A percentile compares a stretch with the other conserved stretches of the same genome.
phyloP scores from a whole-genome alignment of 2,888 invertebrate genomes.

The Volucella inanis region DNA sequence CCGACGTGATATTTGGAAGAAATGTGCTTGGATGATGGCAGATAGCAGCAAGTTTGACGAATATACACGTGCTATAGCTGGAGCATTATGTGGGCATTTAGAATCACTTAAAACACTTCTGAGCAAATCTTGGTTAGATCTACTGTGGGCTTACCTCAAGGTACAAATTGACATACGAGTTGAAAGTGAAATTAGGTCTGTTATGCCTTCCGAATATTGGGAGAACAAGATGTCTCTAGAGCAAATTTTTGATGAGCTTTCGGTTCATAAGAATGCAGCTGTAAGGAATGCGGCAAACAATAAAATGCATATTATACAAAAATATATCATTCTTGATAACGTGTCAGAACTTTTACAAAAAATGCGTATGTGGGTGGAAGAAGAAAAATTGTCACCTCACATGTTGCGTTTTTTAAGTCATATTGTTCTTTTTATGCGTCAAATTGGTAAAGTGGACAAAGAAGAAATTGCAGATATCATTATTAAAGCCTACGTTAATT shows the following conservation, averaged over 20 bases:
- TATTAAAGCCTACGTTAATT: slow-evolving; percentile 88
- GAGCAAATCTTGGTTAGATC: slow-evolving; percentile 92
- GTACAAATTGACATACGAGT: slow-evolving; percentile 92
- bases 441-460: slow-evolving; percentile 89
- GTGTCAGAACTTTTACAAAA: slow-evolving; percentile 89
- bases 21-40: slow-evolving; percentile 87
- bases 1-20: slow-evolving; percentile 91
- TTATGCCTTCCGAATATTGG: slow-evolving; percentile 88
- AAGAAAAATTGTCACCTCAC: slow-evolving; percentile 84
- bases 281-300: slow-evolving; percentile 85
- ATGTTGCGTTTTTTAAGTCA: slow-evolving; percentile 90
- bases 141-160: slow-evolving; percentile 93
- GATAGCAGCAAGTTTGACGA: slow-evolving; percentile 84
- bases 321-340: slow-evolving; percentile 92
- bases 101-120: slow-evolving; percentile 90
- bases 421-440: slow-evolving; percentile 91
- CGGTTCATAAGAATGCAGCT: slow-evolving; percentile 85
- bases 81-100: slow-evolving; percentile 92
- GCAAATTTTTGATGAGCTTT: slow-evolving; percentile 87
- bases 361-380: slow-evolving; percentile 87
- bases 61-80: slow-evolving; percentile 88
- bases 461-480: slow-evolving; percentile 90
- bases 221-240: slow-evolving; percentile 87
- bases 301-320: slow-evolving; percentile 91
- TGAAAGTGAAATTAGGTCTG: slow-evolving; percentile 89